Conservation (phyloP, 2,797 vertebrate species). For the Ambastaia sidthimunki region DNA sequence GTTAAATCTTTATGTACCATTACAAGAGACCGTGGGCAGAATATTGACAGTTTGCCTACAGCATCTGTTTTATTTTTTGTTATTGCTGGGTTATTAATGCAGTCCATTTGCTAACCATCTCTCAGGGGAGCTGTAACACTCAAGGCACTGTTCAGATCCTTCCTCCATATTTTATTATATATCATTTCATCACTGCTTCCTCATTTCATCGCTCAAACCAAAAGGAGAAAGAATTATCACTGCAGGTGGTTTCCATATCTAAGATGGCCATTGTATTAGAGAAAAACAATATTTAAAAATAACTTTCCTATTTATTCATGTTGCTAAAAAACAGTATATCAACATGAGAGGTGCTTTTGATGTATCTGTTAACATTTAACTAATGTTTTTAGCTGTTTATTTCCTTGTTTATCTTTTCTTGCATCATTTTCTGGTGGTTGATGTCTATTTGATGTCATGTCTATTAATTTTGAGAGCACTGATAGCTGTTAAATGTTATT, state of each 20-base stretch:
- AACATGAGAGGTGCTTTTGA: neutral
- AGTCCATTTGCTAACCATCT: conserved; percentile 35
- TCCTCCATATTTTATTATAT: neutral
- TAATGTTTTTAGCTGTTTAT: neutral
- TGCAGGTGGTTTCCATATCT: neutral
- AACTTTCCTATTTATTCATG: neutral
- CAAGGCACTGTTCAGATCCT: neutral
- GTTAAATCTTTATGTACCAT: conserved; percentile 23
- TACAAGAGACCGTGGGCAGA: conserved; percentile 11
- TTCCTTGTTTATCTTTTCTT: neutral
- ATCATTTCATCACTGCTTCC: neutral
- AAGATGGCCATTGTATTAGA: neutral
- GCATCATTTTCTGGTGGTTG: conserved; percentile 18
- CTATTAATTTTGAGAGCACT: conserved; percentile 57
- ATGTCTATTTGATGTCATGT: neutral
- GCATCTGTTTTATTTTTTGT: conserved; percentile 30
- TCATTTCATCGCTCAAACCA: neutral
- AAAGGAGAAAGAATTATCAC: neutral
- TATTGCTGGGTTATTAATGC: conserved; percentile 43
- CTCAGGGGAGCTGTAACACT: conserved; percentile 5
- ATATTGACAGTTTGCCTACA: conserved; percentile 20
- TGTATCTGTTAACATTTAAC: neutral
- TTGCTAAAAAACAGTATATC: neutral
- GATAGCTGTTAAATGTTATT: conserved; percentile 61
- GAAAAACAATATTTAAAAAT: neutral